Evolutionary conservation across 2,888 invertebrate genomes (phyloP).

Genomic region (Cistogaster globosa): DNA sequence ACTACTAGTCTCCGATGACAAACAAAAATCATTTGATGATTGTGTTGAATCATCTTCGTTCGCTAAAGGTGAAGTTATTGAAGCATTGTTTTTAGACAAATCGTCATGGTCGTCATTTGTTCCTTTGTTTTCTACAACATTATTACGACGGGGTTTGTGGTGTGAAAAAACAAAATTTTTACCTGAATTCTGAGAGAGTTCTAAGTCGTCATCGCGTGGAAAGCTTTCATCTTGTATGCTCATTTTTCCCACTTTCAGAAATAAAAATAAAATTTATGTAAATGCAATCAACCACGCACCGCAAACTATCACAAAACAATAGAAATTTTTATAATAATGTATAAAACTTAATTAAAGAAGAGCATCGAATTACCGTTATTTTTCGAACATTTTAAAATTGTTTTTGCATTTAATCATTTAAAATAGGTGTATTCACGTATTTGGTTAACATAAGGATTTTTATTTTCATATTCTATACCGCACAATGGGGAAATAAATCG

Average conservation of each 20-base stretch:
- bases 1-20: constrained; percentile 72
- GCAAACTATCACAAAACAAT: too few relatives aligned
- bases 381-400: constrained; percentile 32
- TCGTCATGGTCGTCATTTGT: constrained; percentile 39
- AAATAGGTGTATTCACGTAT: background rate
- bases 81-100: constrained; percentile 2
- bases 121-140: constrained; percentile 53
- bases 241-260: constrained; percentile 72
- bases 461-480: too few relatives aligned
- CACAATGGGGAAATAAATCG: too few relatives aligned
- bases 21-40: constrained; percentile 72
- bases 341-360: background rate
- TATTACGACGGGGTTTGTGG: constrained; percentile 37
- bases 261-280: too few relatives aligned
- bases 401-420: constrained; percentile 1
- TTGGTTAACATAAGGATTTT: too few relatives aligned
- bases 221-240: constrained; percentile 81
- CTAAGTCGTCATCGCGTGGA: constrained; percentile 76
- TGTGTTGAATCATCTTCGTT: constrained; percentile 73
- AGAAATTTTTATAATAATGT: background rate
- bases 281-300: background rate
- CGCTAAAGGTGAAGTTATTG: constrained; percentile 41
- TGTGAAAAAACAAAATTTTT: constrained; percentile 57
- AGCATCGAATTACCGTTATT: constrained; percentile 48
- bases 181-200: constrained; percentile 59